phyloP scores from a whole-genome alignment of 2,113 vertebrate species.

The Rhea pennata region DNA sequence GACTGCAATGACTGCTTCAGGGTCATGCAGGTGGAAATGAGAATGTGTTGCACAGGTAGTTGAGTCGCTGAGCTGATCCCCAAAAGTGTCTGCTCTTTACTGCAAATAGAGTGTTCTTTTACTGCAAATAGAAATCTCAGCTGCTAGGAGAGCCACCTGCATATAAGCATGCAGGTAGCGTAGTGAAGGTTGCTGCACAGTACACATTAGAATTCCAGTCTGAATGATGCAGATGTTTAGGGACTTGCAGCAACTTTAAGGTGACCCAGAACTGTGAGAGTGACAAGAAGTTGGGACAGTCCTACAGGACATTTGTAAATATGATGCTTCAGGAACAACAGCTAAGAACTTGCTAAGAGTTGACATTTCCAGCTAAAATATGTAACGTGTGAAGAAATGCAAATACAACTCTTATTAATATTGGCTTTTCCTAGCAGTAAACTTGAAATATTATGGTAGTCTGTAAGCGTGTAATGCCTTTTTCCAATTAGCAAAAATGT shows the following conservation, averaged over 20 bases:
- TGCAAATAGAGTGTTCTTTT: constrained; percentile 35
- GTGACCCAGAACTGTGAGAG: constrained; percentile 41
- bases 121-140: constrained; percentile 28
- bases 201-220: constrained; percentile 61
- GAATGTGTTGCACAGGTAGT: background rate
- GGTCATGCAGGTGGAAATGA: background rate
- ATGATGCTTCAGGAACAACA: constrained; percentile 15
- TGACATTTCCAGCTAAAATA: constrained; percentile 35
- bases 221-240: constrained; percentile 54
- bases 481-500: constrained; percentile 29
- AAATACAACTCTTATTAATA: constrained; percentile 21
- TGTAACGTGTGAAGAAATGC: constrained; percentile 23
- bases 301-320: constrained; percentile 13
- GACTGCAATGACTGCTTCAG: background rate
- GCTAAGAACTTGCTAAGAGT: constrained; percentile 8
- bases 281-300: constrained; percentile 43
- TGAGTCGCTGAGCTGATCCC: background rate
- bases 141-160: constrained; percentile 29
- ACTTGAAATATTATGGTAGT: background rate
- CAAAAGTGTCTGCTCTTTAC: background rate
- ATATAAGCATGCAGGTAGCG: constrained; percentile 28
- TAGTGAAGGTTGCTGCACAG: background rate
- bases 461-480: background rate
- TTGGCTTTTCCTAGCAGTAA: constrained; percentile 11
- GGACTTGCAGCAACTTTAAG: constrained; percentile 50